Evolutionary conservation across 2,113 vertebrate genomes (phyloP), one percentile per base, ranked within the genome.

Genomic region (Oryzias javanicus): DNA sequence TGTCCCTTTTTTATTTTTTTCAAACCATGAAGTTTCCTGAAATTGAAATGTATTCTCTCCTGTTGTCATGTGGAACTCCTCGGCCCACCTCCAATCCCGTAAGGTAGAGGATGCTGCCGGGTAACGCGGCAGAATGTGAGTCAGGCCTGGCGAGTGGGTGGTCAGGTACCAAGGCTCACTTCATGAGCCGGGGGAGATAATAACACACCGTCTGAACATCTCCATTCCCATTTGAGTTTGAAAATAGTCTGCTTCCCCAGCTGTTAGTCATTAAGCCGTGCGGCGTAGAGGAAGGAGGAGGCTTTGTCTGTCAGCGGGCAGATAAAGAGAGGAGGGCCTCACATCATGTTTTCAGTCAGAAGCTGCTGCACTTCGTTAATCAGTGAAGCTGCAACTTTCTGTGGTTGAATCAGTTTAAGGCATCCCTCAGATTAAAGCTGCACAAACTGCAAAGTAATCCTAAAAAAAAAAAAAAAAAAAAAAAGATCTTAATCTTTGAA

Each of bases 71-170:
- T 66, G 53, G 62, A 57, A 16, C 2, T 18, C n/a, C 5, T 46
- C 17, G 4, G 46, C 24, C 44, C 19, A 68, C 22, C 55, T 53
- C 6, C 49, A 62, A 40, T 63, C 70, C 70, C 55, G 5, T 65
- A 63, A 72, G 61, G 66, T 52, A 56, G 42, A 61, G 64, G 57
- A 10, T 67, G 24, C 62, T 47, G 5, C 25, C 44, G 56, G 63
- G 55, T 18, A 27, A 17, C 60, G 13, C 60, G 51, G 61, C 64
- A 35, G 49, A 70, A 57, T 48, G 77, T 86, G 84, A 86, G 58
- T 86, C 84, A 89, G 56, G 53, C 72, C 46, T 58, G 75, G 69
- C 60, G 85, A 82, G 88, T 88, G 85, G 88, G 86, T 76, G 88
- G 83, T 72, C 81, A 84, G 80, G 85, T 85, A 81, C 18, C 58